phyloP scores from a whole-genome alignment of 2,113 vertebrate genomes.

The Pithys albifrons region DNA sequence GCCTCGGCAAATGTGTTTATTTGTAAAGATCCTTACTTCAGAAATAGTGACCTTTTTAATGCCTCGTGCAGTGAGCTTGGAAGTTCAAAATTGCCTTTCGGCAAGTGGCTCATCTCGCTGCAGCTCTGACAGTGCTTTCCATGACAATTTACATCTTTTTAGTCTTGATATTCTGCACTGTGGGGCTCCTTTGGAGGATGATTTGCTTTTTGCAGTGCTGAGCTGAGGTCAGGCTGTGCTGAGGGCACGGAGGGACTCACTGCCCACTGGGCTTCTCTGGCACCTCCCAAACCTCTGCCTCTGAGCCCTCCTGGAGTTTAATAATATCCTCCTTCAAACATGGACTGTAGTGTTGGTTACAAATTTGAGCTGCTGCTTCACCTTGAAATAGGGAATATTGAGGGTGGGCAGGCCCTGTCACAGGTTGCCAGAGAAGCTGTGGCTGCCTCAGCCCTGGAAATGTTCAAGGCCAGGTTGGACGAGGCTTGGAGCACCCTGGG shows the following conservation, averaged over 20 bases:
- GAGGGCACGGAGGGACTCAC: background rate
- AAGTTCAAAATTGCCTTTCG: constrained; percentile 14
- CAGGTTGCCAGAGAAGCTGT: background rate
- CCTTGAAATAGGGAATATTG: background rate
- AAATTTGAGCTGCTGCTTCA: background rate
- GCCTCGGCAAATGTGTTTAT: constrained; percentile 58
- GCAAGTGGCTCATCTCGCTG: background rate
- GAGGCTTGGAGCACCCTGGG: fast-evolving
- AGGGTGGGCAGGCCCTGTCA: background rate
- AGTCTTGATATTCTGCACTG: background rate
- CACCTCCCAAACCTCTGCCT: background rate
- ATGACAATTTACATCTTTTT: background rate
- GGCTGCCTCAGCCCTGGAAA: background rate
- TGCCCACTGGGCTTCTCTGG: fast-evolving
- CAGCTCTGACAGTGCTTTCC: constrained; percentile 16
- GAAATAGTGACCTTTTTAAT: constrained; percentile 59
- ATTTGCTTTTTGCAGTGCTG: background rate
- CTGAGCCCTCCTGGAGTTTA: background rate
- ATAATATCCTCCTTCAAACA: background rate
- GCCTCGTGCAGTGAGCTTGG: background rate
- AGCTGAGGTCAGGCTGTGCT: background rate
- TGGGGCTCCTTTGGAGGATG: background rate
- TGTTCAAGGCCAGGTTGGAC: background rate
- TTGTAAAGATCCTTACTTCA: constrained; percentile 56
- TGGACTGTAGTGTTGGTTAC: fast-evolving